Conservation (phyloP, 1,140 invertebrate genomes). For the Diplogasteroides magnus region DNA sequence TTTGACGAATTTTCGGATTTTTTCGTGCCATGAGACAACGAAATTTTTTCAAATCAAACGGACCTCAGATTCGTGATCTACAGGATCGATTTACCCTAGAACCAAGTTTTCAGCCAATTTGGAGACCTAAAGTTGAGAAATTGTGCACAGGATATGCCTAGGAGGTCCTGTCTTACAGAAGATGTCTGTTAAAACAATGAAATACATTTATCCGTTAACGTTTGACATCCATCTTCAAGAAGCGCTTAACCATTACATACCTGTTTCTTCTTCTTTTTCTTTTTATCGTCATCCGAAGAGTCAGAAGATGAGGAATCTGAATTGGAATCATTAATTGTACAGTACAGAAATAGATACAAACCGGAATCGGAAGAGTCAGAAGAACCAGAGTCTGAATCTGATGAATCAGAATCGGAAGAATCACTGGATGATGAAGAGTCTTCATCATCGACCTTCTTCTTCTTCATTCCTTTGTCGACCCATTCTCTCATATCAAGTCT, state of each 20-base stretch:
- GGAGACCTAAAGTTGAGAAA: no score
- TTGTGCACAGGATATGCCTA: no score
- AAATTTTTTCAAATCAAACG: no score
- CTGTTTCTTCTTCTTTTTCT: constrained; percentile 17
- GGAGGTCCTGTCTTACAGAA: no score
- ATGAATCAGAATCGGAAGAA: constrained; percentile 2
- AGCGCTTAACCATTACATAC: background rate
- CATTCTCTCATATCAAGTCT: constrained; percentile 22
- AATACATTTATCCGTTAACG: no score
- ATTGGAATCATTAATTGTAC: background rate
- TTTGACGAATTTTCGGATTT: no score
- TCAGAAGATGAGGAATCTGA: constrained; percentile 3
- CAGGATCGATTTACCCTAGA: no score
- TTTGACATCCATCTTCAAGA: background rate
- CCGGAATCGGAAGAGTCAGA: constrained; percentile 18
- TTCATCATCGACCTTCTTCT: constrained; percentile 17
- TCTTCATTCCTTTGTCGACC: constrained; percentile 18
- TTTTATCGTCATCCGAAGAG: constrained; percentile 11
- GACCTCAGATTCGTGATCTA: no score
- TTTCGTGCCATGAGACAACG: no score
- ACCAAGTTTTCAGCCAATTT: no score
- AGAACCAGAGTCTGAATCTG: constrained; percentile 8
- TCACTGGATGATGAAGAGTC: constrained; percentile 4
- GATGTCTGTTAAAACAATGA: no score
- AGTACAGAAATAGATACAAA: no score